Conservation (phyloP, 2,797 vertebrate species). For the Sparidentex hasta region DNA sequence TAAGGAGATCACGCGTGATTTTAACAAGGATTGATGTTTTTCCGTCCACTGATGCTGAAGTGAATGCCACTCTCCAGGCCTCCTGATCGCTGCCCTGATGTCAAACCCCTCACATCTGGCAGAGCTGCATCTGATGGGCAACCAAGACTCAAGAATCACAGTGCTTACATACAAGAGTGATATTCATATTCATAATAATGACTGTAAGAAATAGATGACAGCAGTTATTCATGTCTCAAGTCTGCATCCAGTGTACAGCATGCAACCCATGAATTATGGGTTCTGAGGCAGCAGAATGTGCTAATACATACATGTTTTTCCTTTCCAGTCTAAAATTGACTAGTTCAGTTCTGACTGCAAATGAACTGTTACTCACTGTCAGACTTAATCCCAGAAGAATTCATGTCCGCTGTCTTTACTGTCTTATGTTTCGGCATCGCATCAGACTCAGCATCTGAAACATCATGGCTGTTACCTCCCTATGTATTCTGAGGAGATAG, state of each 20-base stretch:
- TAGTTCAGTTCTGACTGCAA: background rate
- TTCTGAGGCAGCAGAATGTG: background rate
- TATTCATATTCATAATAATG: slow-evolving; percentile 1
- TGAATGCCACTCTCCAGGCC: background rate
- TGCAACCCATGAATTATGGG: background rate
- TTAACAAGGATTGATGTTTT: too few species aligned
- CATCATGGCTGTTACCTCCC: too few species aligned
- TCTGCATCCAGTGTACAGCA: too few species aligned
- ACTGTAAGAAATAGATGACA: background rate
- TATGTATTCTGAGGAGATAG: slow-evolving; percentile 12
- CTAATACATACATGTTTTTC: background rate
- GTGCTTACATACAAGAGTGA: slow-evolving; percentile 62
- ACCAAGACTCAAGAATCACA: slow-evolving; percentile 36
- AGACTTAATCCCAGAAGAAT: background rate
- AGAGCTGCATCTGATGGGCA: slow-evolving; percentile 67
- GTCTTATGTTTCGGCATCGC: slow-evolving; percentile 52
- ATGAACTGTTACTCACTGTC: background rate
- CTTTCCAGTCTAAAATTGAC: background rate
- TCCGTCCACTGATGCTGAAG: too few species aligned
- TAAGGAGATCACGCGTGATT: too few species aligned
- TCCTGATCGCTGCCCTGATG: slow-evolving; percentile 47
- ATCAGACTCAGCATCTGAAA: background rate
- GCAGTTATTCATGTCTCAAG: background rate
- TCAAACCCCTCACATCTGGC: slow-evolving; percentile 46
- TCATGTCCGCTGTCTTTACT: background rate